These are phyloP conservation scores for Tribolium freemani DNA, from an alignment of 2,888 invertebrate genomes.

Conservation along the genomic window DNA sequence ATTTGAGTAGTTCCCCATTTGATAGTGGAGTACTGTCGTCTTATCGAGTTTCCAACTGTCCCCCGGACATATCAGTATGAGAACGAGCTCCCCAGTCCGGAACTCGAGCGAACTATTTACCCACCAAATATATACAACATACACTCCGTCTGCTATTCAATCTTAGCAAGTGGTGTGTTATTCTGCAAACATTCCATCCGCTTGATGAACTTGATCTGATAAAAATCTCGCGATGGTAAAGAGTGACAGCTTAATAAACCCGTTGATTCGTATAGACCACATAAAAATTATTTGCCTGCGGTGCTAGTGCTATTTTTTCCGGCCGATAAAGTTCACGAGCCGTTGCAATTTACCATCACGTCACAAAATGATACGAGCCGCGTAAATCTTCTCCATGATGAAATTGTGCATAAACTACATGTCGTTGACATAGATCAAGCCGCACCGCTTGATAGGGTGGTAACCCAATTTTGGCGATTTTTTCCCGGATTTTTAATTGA, in stretches of 20 bases:
- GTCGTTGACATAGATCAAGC: constrained; percentile 44
- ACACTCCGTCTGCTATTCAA: background rate
- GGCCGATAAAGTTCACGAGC: background rate
- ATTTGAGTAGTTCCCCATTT: background rate
- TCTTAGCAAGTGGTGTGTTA: background rate
- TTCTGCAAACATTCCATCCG: background rate
- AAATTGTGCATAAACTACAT: constrained; percentile 43
- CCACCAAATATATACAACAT: background rate
- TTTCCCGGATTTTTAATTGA: background rate
- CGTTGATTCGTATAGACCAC: background rate
- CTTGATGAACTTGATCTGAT: background rate
- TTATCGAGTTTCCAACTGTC: background rate
- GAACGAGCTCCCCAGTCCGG: background rate
- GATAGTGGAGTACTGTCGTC: background rate
- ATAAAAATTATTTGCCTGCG: constrained; percentile 21
- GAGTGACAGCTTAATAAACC: too few relatives aligned
- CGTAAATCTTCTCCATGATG: constrained; percentile 34
- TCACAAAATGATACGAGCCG: constrained; percentile 12
- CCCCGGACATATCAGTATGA: background rate
- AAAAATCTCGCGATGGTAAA: background rate
- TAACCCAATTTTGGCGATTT: constrained; percentile 40
- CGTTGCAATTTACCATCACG: too few relatives aligned
- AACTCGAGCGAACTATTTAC: background rate
- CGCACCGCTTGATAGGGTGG: constrained; percentile 40
- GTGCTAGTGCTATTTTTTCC: constrained; percentile 4